Base-by-base conservation (phyloP, 2,797 vertebrate genomes). In the Oreortyx pictus region DNA sequence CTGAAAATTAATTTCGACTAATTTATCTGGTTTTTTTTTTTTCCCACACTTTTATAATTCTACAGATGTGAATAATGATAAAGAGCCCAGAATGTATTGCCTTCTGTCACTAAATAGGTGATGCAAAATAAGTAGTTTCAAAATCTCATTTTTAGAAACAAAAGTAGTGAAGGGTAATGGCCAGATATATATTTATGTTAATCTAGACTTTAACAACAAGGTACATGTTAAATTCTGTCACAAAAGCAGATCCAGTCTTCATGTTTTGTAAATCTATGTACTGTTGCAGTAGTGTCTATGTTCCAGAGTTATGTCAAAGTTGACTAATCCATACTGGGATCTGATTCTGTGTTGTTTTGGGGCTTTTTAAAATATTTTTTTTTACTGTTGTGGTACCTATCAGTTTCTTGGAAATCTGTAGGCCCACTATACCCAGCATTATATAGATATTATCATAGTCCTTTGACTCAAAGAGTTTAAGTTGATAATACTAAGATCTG, bases 171-270 rank as follows among this genome's bases (percentile, higher is more conserved):
- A 61, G 24, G 24, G 8, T 9, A 78, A 49, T 56, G 39, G 11
- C 14, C 46, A 76, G 39, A 54, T 43, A n/a, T 0, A 4, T 14
- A 33, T 33, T 27, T 9, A 9, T 33, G 5, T 54, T 72, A 4
- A 39, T 85, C 78, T 86, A 62, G 33, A 46, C 65, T 88, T 66
- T 79, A 31, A 3, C 68, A 46, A 65, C 31, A 72, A 54, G 20
- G 8, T 67, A 10, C 22, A 23, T 71, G 7, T 0, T 0, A 0
- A 33, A 14, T 64, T 76, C 29, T 49, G 6, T 64, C 65, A 19
- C 8, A 64, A 29, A 71, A 76, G 10, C 23, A 82, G 20, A 44
- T 67, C 24, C 22, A 56, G 2, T 24, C 52, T 87, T 19, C 6
- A 12, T 56, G 15, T 71, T 82, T 27, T 46, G 14, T 46, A 68